A percentile compares a stretch with the other conserved stretches of the same genome.
These are phyloP conservation scores for Calcarius lapponicus DNA, from an alignment of 2,797 vertebrate species.

Conservation along the genomic window DNA sequence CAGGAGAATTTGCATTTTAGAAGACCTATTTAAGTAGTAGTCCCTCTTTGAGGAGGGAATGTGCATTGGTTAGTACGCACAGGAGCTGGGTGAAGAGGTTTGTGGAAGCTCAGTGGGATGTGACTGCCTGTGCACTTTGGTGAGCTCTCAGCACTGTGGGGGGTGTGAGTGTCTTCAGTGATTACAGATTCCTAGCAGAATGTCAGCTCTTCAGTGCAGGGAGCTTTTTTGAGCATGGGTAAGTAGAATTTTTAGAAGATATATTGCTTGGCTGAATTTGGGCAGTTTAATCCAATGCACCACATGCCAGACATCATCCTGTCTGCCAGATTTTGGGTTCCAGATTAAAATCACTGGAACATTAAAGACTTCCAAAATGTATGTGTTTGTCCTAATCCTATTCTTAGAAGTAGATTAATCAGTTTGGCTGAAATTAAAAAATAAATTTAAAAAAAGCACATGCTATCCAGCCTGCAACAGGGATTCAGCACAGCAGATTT, in stretches of 20 bases:
- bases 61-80: neutral
- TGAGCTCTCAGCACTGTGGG: constrained; percentile 16
- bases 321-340: neutral
- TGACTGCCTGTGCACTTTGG: constrained; percentile 6
- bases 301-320: neutral
- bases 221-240: neutral
- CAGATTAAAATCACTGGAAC: neutral
- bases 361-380: neutral
- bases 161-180: neutral
- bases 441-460: neutral
- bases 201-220: constrained; percentile 1
- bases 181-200: constrained; percentile 19
- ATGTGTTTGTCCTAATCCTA: neutral
- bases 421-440: neutral
- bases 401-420: neutral
- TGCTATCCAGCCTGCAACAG: neutral
- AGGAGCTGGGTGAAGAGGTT: neutral
- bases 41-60: neutral
- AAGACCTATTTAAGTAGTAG: neutral
- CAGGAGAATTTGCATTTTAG: neutral
- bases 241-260: constrained; percentile 1
- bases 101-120: neutral
- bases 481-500: neutral
- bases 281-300: neutral
- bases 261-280: neutral